Evolutionary conservation across 2,888 invertebrate species (phyloP).

Genomic region (Unio pictorum): DNA sequence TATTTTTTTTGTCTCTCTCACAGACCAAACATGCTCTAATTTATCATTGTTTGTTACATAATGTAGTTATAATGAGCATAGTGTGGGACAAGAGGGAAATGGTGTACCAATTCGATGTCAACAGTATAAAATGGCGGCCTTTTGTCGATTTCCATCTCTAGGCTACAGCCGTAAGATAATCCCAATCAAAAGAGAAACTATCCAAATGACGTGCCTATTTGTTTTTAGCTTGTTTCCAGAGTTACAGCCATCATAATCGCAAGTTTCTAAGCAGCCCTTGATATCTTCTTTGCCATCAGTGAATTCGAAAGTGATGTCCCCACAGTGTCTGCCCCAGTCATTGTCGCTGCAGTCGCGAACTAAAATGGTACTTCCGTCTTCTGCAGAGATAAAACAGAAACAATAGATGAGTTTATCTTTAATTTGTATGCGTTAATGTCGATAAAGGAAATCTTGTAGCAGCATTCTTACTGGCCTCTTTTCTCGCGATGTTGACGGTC

Average conservation of each 20-base stretch:
- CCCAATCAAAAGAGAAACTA: too few relatives aligned
- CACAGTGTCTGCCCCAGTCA: constrained; percentile 66
- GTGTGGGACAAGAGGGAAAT: too few relatives aligned
- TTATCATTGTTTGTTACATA: too few relatives aligned
- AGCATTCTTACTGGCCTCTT: neutral
- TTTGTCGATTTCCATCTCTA: too few relatives aligned
- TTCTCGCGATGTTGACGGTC: too few relatives aligned
- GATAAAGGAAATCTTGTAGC: neutral
- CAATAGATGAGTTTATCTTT: neutral
- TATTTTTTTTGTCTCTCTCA: too few relatives aligned
- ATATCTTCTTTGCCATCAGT: constrained; percentile 34
- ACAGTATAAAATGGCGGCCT: too few relatives aligned
- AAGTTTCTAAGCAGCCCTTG: constrained; percentile 63
- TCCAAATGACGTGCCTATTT: too few relatives aligned
- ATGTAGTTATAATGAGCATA: too few relatives aligned
- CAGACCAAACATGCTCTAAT: too few relatives aligned
- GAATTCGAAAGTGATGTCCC: constrained; percentile 55
- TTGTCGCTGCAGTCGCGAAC: constrained; percentile 62
- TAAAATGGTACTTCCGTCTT: constrained; percentile 56
- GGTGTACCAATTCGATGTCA: too few relatives aligned
- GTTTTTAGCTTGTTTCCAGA: constrained; percentile 16
- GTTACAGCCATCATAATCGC: constrained; percentile 68
- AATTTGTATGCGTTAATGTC: neutral
- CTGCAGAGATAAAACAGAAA: constrained; percentile 39
- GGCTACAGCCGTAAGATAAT: too few relatives aligned